Conservation (phyloP, 2,113 vertebrate genomes). For the Vimba vimba region DNA sequence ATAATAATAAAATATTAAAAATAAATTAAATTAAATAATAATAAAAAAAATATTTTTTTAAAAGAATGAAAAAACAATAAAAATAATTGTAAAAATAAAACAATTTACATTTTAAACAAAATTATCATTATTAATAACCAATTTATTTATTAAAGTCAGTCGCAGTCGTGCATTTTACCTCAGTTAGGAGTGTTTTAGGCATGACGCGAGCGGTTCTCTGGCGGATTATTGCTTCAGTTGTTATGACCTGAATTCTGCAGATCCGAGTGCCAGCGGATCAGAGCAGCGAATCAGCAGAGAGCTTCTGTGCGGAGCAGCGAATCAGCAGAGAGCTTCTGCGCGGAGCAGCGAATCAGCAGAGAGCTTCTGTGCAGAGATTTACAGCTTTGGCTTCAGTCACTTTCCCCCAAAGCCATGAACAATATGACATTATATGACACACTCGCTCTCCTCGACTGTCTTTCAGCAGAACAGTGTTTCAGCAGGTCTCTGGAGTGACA, state of each 20-base stretch:
- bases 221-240: background rate
- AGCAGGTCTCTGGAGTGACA: background rate
- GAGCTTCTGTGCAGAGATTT: background rate
- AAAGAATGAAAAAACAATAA: background rate
- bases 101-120: too few species aligned
- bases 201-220: background rate
- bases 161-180: background rate
- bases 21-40: too few species aligned
- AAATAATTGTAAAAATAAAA: background rate
- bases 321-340: background rate
- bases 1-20: too few species aligned
- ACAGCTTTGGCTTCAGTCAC: background rate
- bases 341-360: background rate
- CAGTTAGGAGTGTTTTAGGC: background rate
- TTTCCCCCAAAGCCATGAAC: background rate
- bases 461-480: background rate
- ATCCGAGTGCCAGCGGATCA: background rate
- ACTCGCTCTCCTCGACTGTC: background rate
- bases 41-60: too few species aligned
- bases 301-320: background rate
- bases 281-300: background rate
- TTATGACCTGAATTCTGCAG: background rate
- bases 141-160: background rate
- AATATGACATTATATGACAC: background rate
- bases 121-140: too few species aligned